phyloP scores from a whole-genome alignment of 2,888 invertebrate genomes.

The Melanchra persicariae region DNA sequence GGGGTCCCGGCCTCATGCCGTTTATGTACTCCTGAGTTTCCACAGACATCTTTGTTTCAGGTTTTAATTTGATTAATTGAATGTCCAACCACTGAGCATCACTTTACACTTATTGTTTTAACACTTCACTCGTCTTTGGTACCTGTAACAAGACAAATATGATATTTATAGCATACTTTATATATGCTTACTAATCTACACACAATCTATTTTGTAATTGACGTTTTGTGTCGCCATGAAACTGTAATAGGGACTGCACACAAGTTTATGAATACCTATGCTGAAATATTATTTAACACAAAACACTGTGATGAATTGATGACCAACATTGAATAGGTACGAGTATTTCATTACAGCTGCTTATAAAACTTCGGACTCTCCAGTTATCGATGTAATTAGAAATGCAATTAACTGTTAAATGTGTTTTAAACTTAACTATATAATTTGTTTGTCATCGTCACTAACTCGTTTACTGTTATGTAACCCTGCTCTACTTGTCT shows the following conservation, averaged over 20 bases:
- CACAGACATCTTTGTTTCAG: slow-evolving; percentile 75
- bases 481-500: slow-evolving; percentile 16
- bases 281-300: neutral
- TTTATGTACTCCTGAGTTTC: slow-evolving; percentile 86
- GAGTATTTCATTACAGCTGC: too few species aligned
- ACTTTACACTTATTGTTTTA: slow-evolving; percentile 65
- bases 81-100: slow-evolving; percentile 71
- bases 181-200: neutral
- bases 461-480: slow-evolving; percentile 9
- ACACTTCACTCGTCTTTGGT: slow-evolving; percentile 57
- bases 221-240: neutral
- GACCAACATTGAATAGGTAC: too few species aligned
- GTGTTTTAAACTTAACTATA: neutral
- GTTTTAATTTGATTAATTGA: slow-evolving; percentile 20
- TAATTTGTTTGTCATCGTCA: slow-evolving; percentile 18
- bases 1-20: slow-evolving; percentile 84
- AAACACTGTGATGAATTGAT: neutral
- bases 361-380: too few species aligned
- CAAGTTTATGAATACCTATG: neutral
- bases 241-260: neutral
- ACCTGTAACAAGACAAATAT: slow-evolving; percentile 70
- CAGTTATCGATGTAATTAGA: slow-evolving; percentile 11
- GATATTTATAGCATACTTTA: neutral
- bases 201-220: neutral
- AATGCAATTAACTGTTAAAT: slow-evolving; percentile 10